Evolutionary conservation across 2,888 invertebrate species (phyloP).

Genomic region (Timandra comae): DNA sequence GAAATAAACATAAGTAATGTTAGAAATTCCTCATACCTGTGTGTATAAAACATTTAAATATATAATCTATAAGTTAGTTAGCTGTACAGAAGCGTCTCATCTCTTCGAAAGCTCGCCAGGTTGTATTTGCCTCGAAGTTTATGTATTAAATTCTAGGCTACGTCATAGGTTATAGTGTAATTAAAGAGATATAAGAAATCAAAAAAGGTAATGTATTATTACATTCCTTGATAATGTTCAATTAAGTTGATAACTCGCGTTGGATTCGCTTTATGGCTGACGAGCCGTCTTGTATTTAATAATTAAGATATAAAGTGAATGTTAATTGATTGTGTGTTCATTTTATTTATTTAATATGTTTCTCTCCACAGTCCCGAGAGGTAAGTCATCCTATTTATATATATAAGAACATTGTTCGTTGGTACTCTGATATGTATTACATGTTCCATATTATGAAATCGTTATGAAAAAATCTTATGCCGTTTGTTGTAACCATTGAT

Average conservation of each 20-base stretch:
- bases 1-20: no score
- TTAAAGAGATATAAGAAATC: conserved; percentile 28
- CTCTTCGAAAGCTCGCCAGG: conserved; percentile 41
- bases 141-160: conserved; percentile 47
- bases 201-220: conserved; percentile 57
- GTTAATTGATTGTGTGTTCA: conserved; percentile 72
- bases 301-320: conserved; percentile 77
- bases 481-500: no score
- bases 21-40: no score
- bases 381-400: conserved; percentile 63
- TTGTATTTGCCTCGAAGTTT: conserved; percentile 35
- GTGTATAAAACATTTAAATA: no score
- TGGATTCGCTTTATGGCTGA: conserved; percentile 41
- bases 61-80: no score
- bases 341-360: conserved; percentile 71
- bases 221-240: conserved; percentile 65
- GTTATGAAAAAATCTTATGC: no score
- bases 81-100: conserved; percentile 22
- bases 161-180: conserved; percentile 49
- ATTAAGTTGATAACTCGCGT: conserved; percentile 32
- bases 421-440: no score
- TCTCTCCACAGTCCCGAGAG: conserved; percentile 67
- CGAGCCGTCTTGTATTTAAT: conserved; percentile 60
- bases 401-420: no score
- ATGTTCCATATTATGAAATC: no score